Evolutionary conservation across 2,113 vertebrate species (phyloP).

Genomic region (Otis tarda): DNA sequence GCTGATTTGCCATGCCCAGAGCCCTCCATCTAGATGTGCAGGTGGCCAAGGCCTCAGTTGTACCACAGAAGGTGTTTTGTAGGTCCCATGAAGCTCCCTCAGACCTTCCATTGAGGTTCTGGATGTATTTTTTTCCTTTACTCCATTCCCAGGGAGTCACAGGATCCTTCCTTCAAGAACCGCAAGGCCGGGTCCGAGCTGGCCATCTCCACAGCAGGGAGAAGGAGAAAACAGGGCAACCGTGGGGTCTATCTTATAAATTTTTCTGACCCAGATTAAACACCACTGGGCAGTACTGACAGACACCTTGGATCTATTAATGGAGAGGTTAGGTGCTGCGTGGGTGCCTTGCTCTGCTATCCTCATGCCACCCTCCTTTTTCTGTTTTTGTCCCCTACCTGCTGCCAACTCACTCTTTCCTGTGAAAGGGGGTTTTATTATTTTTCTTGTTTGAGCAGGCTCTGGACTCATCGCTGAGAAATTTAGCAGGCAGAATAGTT

Average conservation of each 20-base stretch:
- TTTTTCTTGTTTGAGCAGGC: neutral
- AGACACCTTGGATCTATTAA: neutral
- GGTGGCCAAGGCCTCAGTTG: neutral
- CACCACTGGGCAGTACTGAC: neutral
- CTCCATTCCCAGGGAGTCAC: neutral
- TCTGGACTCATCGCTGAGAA: neutral
- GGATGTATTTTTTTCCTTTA: neutral
- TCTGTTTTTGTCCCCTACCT: neutral
- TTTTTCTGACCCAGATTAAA: neutral
- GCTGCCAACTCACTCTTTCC: neutral
- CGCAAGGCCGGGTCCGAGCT: accelerated
- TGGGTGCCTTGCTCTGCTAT: neutral
- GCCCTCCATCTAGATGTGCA: neutral
- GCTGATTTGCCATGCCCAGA: neutral
- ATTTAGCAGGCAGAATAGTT: neutral
- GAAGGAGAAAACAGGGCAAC: neutral
- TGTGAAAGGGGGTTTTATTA: neutral
- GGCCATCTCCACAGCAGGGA: neutral
- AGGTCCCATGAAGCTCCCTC: neutral
- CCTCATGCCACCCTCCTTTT: neutral
- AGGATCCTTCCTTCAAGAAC: neutral
- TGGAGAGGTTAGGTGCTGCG: neutral
- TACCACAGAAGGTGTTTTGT: neutral
- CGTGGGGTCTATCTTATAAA: neutral
- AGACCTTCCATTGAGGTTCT: neutral